These are phyloP conservation scores for Eurystomus glaucurus DNA, from an alignment of 2,797 vertebrate genomes.

Conservation along the genomic window DNA sequence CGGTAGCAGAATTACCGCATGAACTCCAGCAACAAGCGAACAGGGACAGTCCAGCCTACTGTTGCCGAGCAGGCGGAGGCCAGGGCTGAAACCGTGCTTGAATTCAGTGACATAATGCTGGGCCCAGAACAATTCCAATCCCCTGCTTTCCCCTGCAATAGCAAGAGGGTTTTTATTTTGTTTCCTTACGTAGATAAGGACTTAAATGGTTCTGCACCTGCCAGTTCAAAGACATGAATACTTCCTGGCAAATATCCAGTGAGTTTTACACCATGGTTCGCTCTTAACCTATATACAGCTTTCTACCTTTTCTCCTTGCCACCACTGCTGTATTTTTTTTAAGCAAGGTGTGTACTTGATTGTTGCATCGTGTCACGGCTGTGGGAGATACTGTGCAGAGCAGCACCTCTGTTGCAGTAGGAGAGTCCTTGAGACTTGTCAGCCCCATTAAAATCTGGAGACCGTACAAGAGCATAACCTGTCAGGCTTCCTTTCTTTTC, in stretches of 20 bases:
- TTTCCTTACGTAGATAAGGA: neutral
- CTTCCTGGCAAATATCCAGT: neutral
- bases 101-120: fast-evolving
- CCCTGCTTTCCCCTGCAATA: neutral
- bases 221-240: neutral
- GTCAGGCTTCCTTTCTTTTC: neutral
- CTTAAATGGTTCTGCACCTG: neutral
- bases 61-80: fast-evolving
- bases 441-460: neutral
- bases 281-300: neutral
- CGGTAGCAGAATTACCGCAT: neutral
- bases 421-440: conserved; percentile 1
- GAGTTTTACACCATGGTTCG: neutral
- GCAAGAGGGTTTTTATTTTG: neutral
- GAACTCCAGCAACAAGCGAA: neutral
- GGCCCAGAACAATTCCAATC: neutral
- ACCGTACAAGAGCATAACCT: neutral
- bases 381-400: neutral
- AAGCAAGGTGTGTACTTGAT: neutral
- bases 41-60: neutral
- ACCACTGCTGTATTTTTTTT: neutral
- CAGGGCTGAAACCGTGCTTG: neutral
- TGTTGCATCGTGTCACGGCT: neutral
- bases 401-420: neutral
- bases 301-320: neutral